phyloP scores from a whole-genome alignment of 2,113 vertebrate species.

The Otolemur garnettii region DNA sequence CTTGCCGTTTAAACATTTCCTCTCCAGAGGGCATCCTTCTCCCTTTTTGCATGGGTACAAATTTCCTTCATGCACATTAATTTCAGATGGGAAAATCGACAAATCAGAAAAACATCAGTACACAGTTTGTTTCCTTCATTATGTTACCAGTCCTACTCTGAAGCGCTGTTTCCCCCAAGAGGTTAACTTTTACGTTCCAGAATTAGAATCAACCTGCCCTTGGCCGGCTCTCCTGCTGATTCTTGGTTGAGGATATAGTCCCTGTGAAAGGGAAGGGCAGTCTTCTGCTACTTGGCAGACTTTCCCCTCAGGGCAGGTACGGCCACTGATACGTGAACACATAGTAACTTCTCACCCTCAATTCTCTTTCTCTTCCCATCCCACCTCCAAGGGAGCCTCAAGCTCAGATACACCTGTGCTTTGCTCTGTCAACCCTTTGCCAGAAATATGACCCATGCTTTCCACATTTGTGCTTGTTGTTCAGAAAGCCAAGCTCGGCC shows the following conservation, averaged over 20 bases:
- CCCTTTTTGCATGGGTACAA: not conserved
- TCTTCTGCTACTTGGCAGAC: not conserved
- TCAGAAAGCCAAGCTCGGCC: slow-evolving; percentile 98
- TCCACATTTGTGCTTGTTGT: slow-evolving; percentile 79
- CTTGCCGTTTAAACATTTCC: not conserved
- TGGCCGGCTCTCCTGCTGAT: not conserved
- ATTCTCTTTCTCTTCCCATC: not conserved
- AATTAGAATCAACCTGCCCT: slow-evolving; percentile 19
- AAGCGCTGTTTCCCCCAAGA: slow-evolving; percentile 56
- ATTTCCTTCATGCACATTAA: not conserved
- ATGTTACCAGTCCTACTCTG: not conserved
- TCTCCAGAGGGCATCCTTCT: not conserved
- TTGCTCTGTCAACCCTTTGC: not conserved
- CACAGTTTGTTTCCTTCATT: slow-evolving; percentile 11
- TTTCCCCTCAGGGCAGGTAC: slow-evolving; percentile 8
- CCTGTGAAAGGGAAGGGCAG: not conserved
- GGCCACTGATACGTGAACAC: not conserved
- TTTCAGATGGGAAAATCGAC: slow-evolving; percentile 17
- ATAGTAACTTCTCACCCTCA: not conserved
- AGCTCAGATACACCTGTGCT: fast-evolving
- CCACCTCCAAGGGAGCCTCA: fast-evolving
- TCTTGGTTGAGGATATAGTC: not conserved
- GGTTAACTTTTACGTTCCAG: slow-evolving; percentile 19
- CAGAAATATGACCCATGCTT: slow-evolving; percentile 3
- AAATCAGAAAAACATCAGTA: not conserved